Base-by-base conservation (phyloP, 2,888 invertebrate species). In the Ormyrus pomaceus region DNA sequence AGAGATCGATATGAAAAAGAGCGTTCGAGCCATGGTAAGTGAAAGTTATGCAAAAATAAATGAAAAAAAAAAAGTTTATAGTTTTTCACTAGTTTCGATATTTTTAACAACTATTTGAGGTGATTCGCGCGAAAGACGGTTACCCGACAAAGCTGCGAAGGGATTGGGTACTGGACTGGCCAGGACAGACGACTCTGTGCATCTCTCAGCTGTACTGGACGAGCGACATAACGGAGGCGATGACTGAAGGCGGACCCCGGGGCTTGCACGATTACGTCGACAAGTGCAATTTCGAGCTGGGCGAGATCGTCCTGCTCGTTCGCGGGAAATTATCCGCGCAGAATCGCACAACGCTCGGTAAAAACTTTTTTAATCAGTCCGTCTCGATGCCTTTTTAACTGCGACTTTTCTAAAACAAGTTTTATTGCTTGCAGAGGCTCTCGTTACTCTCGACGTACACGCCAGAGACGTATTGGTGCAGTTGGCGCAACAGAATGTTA, bases 391-490 rank as follows among this genome's bases (percentile, higher is more conserved):
- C 3, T 4, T 4, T 34, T 34, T 34, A 70, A 48, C 53, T 9
- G n/a, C 48, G 5, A 61, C 1, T 55, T 48, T 46, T 10, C 4
- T 13, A 10, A 6, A n/a, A 56, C 4, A 4, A 11, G 65, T 66
- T 59, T 48, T 56, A 68, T 61, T 73, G 45, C 7, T 86, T 87
- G 58, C 84, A 94, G 96, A 97, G 77, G 97, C 98, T 0, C 91
- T 98, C 82, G 97, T 98, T 0, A 97, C 98, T 7, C 91, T 98
- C 82, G 98, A 98, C 88, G 98, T 98, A 0, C 98, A 99, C 89
- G 97, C 97, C 0, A 93, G 97, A 85, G 98, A 98, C 91, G 96
- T 97, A 0, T 92, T 98, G 1, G 92, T 93, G 76, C 93, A 94
- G 76, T 91, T 97, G 9, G 93, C 94, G 56, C 92, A 93, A 0